Conservation (phyloP, 2,888 invertebrate species). For the Hermaeophaga mercurialis region DNA sequence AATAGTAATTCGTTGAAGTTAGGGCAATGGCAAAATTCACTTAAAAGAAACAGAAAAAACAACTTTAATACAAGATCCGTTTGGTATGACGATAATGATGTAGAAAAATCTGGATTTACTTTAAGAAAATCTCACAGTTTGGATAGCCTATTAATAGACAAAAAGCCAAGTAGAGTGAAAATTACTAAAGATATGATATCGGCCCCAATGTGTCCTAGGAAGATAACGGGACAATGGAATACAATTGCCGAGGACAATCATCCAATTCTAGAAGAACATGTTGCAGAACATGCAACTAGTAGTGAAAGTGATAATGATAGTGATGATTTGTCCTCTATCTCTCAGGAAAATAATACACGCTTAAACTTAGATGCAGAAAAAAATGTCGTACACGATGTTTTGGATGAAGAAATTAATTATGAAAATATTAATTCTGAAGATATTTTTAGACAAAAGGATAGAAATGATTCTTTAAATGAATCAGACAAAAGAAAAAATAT, state of each 20-base stretch:
- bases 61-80: constrained; percentile 29
- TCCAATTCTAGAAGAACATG: constrained; percentile 11
- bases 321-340: no score
- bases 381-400: no score
- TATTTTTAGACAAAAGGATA: not conserved
- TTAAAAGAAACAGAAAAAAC: constrained; percentile 22
- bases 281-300: not conserved
- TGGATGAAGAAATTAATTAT: not conserved
- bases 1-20: not conserved
- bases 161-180: constrained; percentile 7
- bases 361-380: no score
- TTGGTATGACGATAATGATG: constrained; percentile 31
- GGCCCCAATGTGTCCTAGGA: constrained; percentile 18
- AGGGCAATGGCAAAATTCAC: not conserved
- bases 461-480: not conserved
- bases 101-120: not conserved
- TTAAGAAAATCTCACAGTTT: constrained; percentile 29
- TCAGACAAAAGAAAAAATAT: constrained; percentile 16
- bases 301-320: constrained; percentile 11
- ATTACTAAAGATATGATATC: constrained; percentile 30
- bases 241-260: constrained; percentile 1
- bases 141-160: constrained; percentile 24
- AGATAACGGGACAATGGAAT: constrained; percentile 20
- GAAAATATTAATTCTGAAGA: not conserved
- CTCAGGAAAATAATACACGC: no score